Percentiles rank a stretch among this genome's conserved stretches.
These are phyloP conservation scores for Mesocricetus auratus DNA, from an alignment of 2,113 vertebrate species.

Conservation along the genomic window DNA sequence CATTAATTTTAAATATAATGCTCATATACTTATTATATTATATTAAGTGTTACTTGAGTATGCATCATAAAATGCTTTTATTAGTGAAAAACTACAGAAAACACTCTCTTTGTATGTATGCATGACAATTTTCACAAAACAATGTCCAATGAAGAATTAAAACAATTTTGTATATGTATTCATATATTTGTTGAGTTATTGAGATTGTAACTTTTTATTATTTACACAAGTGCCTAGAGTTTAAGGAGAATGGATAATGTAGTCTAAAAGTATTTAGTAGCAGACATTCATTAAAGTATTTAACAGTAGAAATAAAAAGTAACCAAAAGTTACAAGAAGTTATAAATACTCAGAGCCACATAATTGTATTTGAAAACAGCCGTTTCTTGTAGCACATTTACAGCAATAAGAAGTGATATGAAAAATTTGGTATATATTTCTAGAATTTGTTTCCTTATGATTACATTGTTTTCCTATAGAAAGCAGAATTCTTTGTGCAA, in stretches of 20 bases:
- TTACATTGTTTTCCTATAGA: not conserved
- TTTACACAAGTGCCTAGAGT: not conserved
- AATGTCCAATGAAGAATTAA: not conserved
- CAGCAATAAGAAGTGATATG: not conserved
- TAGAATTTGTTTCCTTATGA: not conserved
- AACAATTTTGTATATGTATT: not conserved
- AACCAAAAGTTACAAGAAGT: not conserved
- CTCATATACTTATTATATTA: not conserved
- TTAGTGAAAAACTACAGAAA: not conserved
- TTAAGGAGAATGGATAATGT: constrained; percentile 4
- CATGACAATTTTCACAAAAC: not conserved
- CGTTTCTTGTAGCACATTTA: not conserved
- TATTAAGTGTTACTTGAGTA: constrained; percentile 19
- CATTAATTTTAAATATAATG: constrained; percentile 9
- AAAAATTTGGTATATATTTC: not conserved
- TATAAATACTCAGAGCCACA: not conserved
- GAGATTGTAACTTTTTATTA: constrained; percentile 13
- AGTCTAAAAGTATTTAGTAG: not conserved
- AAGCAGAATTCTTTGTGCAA: not conserved
- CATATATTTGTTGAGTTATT: constrained; percentile 19
- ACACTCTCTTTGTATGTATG: not conserved
- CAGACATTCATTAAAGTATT: not conserved
- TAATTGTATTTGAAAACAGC: not conserved
- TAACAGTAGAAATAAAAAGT: constrained; percentile 14
- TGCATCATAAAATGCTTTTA: constrained; percentile 19